Conservation (phyloP, 2,888 invertebrate species). For the Eumerus sabulonum region DNA sequence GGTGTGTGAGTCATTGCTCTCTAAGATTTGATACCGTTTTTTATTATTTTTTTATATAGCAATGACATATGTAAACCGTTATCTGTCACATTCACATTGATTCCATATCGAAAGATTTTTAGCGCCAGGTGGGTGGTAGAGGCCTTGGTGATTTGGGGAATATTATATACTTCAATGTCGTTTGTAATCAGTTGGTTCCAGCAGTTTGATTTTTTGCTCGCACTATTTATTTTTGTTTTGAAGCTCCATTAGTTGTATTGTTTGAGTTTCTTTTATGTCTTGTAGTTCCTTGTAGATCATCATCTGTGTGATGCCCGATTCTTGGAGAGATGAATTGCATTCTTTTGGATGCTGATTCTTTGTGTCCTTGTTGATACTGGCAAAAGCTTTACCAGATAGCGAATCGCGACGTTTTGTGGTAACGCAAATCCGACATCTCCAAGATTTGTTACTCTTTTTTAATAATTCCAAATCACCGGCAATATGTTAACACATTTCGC, state of each 20-base stretch:
- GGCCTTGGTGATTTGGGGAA: not conserved
- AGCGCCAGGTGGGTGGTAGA: conserved; percentile 25
- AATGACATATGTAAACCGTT: conserved; percentile 23
- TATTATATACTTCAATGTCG: too few species aligned
- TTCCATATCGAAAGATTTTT: too few species aligned
- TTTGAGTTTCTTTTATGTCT: too few species aligned
- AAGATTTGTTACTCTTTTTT: not conserved
- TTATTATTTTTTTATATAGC: conserved; percentile 18
- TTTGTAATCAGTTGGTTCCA: conserved; percentile 14
- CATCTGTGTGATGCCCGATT: conserved; percentile 1
- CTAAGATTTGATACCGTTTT: conserved; percentile 21
- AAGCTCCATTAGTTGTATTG: too few species aligned
- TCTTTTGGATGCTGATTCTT: not conserved
- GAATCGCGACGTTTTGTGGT: too few species aligned
- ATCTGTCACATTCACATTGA: conserved; percentile 26
- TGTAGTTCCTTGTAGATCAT: conserved; percentile 13
- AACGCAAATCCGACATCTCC: not conserved
- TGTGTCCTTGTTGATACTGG: not conserved
- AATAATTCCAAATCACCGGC: not conserved
- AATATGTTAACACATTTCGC: not conserved
- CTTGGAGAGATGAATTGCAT: not conserved
- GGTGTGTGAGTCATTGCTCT: too few species aligned
- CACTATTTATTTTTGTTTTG: too few species aligned
- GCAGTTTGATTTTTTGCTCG: conserved; percentile 14
- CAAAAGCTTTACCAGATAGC: too few species aligned